A percentile compares a stretch with the other conserved stretches of the same genome.
Evolutionary conservation across 2,113 vertebrate genomes (phyloP).

Genomic region (Serilophus lunatus): DNA sequence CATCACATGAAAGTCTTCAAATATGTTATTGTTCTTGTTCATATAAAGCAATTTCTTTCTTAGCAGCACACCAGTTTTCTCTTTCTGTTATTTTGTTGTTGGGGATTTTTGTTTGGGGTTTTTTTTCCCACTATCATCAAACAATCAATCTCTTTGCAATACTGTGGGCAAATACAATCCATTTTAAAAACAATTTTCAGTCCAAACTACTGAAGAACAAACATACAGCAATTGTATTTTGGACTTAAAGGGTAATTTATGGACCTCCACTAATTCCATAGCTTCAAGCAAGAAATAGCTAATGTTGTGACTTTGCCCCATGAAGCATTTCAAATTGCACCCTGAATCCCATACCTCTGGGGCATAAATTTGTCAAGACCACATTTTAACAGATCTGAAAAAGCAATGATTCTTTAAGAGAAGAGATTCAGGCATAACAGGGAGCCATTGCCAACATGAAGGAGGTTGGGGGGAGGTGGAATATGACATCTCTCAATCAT

Average conservation of each 20-base stretch:
- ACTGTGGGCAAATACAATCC: not conserved
- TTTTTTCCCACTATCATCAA: not conserved
- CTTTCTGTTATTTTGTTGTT: not conserved
- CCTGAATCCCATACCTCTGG: not conserved
- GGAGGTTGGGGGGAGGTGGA: not conserved
- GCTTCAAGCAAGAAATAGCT: not conserved
- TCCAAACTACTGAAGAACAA: not conserved
- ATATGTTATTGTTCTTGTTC: not conserved
- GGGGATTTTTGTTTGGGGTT: rapidly evolving
- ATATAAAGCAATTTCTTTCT: not conserved
- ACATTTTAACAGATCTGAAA: not conserved
- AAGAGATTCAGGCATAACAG: not conserved
- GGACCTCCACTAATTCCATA: not conserved
- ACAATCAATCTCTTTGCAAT: not conserved
- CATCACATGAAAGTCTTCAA: not conserved
- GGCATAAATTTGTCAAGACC: not conserved
- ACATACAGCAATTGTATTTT: not conserved
- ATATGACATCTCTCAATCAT: not conserved
- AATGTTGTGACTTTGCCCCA: not conserved
- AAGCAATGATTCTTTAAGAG: not conserved
- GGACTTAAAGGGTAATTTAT: not conserved
- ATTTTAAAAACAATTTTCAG: not conserved
- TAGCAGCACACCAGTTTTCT: not conserved
- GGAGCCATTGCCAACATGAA: not conserved
- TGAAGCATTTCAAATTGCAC: not conserved